Percentiles rank a stretch among this genome's conserved stretches.
Conservation (phyloP, 2,888 invertebrate species). For the Toxonevra muliebris region DNA sequence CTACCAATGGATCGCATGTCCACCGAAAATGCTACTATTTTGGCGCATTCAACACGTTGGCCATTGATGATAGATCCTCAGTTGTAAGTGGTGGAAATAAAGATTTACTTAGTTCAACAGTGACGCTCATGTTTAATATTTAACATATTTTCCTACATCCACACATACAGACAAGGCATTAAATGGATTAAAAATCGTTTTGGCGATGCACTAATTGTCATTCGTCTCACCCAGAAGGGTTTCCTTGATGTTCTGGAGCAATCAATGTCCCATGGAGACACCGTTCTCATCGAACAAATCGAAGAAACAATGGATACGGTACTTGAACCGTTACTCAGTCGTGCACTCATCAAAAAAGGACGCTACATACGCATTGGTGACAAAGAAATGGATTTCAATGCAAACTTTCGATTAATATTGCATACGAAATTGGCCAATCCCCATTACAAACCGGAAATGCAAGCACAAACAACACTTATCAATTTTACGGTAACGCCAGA, state of each 20-base stretch:
- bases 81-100: constrained; percentile 64
- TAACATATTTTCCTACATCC: too few relatives aligned
- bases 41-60: constrained; percentile 91
- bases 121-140: too few relatives aligned
- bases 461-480: constrained; percentile 94
- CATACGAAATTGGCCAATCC: constrained; percentile 96
- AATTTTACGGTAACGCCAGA: constrained; percentile 96
- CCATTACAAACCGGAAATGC: constrained; percentile 97
- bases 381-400: constrained; percentile 89
- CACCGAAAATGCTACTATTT: constrained; percentile 92
- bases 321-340: constrained; percentile 86
- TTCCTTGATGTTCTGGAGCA: constrained; percentile 86
- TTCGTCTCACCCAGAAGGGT: constrained; percentile 82
- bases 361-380: constrained; percentile 85
- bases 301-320: constrained; percentile 93
- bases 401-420: constrained; percentile 82
- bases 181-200: constrained; percentile 95
- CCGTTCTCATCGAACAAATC: constrained; percentile 89
- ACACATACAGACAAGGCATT: constrained; percentile 75
- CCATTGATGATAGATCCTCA: constrained; percentile 97
- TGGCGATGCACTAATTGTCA: constrained; percentile 75
- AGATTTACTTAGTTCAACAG: too few relatives aligned
- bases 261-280: constrained; percentile 77
- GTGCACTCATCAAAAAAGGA: constrained; percentile 90
- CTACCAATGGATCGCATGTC: constrained; percentile 95